Evolutionary conservation across 2,113 vertebrate species (phyloP).

Genomic region (Axis porcinus): DNA sequence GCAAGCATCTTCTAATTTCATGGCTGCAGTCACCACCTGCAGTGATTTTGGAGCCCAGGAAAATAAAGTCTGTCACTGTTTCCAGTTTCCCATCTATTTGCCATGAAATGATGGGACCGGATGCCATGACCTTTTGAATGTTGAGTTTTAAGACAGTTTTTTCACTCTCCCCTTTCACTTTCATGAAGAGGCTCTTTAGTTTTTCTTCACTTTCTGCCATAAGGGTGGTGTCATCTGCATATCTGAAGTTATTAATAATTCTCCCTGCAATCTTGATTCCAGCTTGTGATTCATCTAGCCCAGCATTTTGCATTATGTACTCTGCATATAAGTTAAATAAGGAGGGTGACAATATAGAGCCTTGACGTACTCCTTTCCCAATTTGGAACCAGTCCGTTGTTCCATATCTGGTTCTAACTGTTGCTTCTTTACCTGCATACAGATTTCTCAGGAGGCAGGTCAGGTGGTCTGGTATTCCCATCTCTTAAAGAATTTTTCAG

Average conservation of each 20-base stretch:
- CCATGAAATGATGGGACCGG: neutral
- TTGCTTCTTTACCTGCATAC: neutral
- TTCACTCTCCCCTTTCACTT: neutral
- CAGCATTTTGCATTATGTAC: neutral
- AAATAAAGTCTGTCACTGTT: neutral
- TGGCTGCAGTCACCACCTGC: neutral
- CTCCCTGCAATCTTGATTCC: neutral
- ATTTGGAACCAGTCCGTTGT: neutral
- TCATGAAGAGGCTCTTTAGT: neutral
- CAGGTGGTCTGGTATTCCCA: neutral
- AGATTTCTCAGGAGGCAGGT: neutral
- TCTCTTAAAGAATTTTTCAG: neutral
- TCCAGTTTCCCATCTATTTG: neutral
- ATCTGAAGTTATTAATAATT: neutral
- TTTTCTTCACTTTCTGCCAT: neutral
- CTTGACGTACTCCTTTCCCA: neutral
- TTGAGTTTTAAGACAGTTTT: neutral
- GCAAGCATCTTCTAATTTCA: neutral
- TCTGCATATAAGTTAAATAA: neutral
- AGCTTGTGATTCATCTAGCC: neutral
- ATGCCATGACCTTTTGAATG: neutral
- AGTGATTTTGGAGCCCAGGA: neutral
- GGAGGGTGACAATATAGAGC: neutral
- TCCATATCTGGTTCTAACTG: neutral
- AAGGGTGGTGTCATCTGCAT: neutral